Base-by-base conservation (phyloP, 30 jellyfish, hydroid and myxozoan genomes). In the Hydractinia echinata region DNA sequence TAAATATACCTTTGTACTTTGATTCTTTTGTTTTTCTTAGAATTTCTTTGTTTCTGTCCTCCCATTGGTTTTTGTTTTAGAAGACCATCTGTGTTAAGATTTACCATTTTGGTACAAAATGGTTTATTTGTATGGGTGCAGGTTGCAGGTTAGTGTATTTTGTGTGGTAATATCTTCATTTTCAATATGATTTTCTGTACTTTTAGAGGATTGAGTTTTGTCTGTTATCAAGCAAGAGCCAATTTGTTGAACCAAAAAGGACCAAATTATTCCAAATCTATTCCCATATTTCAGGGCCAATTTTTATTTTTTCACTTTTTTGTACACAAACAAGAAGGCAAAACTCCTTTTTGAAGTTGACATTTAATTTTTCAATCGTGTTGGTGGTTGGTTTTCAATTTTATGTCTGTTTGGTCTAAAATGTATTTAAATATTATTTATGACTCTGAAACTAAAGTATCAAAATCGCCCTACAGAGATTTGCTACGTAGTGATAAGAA, bases 311-410 rank as follows among this genome's bases (percentile, higher is more conserved):
- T 58, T 58, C 39, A 19, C 60, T 9, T 71, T 10, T 7, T 54
- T 71, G 67, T 71, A 71, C 9, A 71, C 81, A 15, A 71, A 71
- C 10, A 9, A 71, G 9, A 7, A 71, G 67, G 68, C 69, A 6
- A 5, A 8, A 9, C 1, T 49, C 48, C 68, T 10, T 20, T 50
- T 50, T 20, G 70, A 4, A 11, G 51, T 50, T 9, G 68, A n/a
- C n/a, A n/a, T n/a, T n/a, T n/a, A n/a, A 58, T 8, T 58, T 15
- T 50, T 71, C 5, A 6, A 19, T 71, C 39, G n/a, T 19, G 3
- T 8, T 8, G 11, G 67, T 71, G 81, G 10, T 71, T 4, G 1
- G 9, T 71, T 30, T 71, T 30, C 0, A 71, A 67, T 1, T 0
- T 14, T 71, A 14, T 48, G 7, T 48, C 50, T 8, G n/a, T 50